Evolutionary conservation across 2,888 invertebrate species (phyloP), one percentile per base, ranked within the genome.

Genomic region (Drosophila conformis): DNA sequence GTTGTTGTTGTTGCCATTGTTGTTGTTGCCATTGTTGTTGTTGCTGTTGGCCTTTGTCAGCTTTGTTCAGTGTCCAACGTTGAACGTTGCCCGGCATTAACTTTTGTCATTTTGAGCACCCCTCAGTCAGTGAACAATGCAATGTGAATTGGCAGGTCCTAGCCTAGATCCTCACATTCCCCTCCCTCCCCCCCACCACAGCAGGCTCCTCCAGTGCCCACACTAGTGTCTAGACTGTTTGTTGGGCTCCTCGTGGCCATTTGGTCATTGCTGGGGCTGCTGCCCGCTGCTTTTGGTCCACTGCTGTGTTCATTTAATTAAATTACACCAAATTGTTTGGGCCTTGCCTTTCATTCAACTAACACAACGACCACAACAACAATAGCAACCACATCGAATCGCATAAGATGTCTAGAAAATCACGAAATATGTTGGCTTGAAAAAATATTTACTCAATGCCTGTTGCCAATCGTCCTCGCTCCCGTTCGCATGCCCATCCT

Each of bases 231-330:
- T 78, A 75, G 68, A 66, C 74, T 58, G 56, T 63, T 61, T 38
- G 64, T 27, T 52, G 27, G 52, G 15, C 25, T 46, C 46, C 25
- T 15, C 15, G n/a, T 27, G n/a, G 56, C 13, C 27, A 15, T 18
- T 48, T 60, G 73, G 64, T n/a, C 64, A 25, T 29, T 52, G 35
- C 65, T 59, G 18, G 38, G 71, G 56, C 79, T 69, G 56, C 79
- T 69, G 85, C 88, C 83, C 73, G 89, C 80, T 80, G 83, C 76
- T 80, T 87, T 76, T 77, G 80, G 79, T 75, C 80, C 79, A 76
- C 87, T 86, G 84, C 83, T 87, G 90, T 91, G 87, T 81, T 82
- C 82, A 88, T 90, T 91, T 91, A 90, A 90, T 90, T 90, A 90
- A 90, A 90, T 90, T 90, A 91, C 90, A 80, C 76, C 81, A 90